These are phyloP conservation scores for Tachuris rubrigastra DNA, from an alignment of 2,113 vertebrate species.

Conservation along the genomic window DNA sequence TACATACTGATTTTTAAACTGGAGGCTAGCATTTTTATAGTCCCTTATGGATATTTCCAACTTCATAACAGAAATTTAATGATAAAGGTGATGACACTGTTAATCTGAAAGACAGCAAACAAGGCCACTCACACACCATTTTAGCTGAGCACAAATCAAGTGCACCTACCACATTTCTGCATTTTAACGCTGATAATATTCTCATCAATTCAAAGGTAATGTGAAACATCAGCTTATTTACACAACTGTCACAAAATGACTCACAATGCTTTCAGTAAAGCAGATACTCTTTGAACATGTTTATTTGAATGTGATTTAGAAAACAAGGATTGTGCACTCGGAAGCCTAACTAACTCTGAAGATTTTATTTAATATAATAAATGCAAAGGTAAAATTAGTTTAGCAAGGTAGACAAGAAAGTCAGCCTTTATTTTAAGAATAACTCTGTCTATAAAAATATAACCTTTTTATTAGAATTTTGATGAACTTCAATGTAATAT, in stretches of 20 bases:
- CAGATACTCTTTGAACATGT: background rate
- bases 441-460: background rate
- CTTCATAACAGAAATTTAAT: background rate
- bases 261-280: background rate
- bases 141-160: background rate
- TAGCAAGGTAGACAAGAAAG: background rate
- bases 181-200: background rate
- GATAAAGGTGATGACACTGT: background rate
- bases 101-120: background rate
- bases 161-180: background rate
- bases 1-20: background rate
- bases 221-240: background rate
- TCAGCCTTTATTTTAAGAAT: background rate
- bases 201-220: background rate
- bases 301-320: background rate
- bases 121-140: background rate
- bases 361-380: background rate
- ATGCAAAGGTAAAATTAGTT: background rate
- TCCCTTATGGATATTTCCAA: background rate
- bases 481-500: background rate
- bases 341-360: background rate
- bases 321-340: background rate
- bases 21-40: background rate
- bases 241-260: background rate
- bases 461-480: background rate